phyloP scores from a whole-genome alignment of 2,113 vertebrate genomes.

The Rafetus swinhoei region DNA sequence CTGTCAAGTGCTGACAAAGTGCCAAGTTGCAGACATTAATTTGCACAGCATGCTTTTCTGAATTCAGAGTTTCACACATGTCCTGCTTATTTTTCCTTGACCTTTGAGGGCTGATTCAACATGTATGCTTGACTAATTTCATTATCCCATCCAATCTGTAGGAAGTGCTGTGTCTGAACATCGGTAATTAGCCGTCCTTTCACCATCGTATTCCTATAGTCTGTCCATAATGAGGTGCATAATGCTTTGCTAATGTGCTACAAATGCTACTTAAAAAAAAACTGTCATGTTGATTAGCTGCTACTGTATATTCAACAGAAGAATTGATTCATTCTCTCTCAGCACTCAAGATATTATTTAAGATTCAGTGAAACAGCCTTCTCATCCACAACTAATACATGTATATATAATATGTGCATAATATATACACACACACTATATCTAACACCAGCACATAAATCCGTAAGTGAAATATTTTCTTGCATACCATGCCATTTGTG shows the following conservation, averaged over 20 bases:
- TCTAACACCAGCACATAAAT: not conserved
- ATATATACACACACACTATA: not conserved
- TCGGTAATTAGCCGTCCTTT: slow-evolving; percentile 44
- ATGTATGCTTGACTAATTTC: slow-evolving; percentile 49
- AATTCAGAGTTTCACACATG: slow-evolving; percentile 37
- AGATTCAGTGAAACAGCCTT: not conserved
- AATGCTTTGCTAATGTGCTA: slow-evolving; percentile 54
- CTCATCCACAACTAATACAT: slow-evolving; percentile 9
- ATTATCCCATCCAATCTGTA: slow-evolving; percentile 31
- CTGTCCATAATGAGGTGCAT: slow-evolving; percentile 2
- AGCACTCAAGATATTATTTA: slow-evolving; percentile 31
- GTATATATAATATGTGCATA: not conserved
- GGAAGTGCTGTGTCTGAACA: slow-evolving; percentile 38
- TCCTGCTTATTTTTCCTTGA: slow-evolving; percentile 55
- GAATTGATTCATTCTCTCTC: slow-evolving; percentile 51
- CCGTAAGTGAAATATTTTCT: not conserved
- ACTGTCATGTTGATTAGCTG: slow-evolving; percentile 48
- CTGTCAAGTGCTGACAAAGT: slow-evolving; percentile 62
- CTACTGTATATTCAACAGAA: slow-evolving; percentile 9
- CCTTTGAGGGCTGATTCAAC: slow-evolving; percentile 53
- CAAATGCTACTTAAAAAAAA: slow-evolving; percentile 19
- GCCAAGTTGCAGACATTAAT: slow-evolving; percentile 47
- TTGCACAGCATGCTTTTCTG: slow-evolving; percentile 24
- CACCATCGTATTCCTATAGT: slow-evolving; percentile 10
- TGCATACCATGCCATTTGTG: slow-evolving; percentile 16